Evolutionary conservation across 2,113 vertebrate genomes (phyloP).

Genomic region (Lepidothrix coronata): DNA sequence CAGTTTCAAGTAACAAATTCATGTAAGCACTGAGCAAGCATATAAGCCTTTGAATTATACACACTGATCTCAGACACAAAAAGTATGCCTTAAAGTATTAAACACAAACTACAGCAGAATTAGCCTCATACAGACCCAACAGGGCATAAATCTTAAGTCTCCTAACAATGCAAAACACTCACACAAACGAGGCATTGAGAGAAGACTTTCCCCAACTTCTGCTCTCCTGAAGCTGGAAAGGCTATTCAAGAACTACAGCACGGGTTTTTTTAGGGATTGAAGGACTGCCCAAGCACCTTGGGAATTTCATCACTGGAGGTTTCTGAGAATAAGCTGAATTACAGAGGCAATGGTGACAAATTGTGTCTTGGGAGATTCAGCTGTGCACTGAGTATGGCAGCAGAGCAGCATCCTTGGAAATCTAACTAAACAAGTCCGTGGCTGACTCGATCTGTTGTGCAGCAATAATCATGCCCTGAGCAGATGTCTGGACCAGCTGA

Average conservation of each 20-base stretch:
- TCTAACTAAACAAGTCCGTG: not conserved
- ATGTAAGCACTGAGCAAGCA: not conserved
- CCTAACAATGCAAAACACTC: not conserved
- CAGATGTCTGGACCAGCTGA: not conserved
- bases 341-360: not conserved
- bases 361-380: not conserved
- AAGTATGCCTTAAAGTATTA: not conserved
- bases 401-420: not conserved
- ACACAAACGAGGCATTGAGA: not conserved
- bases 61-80: not conserved
- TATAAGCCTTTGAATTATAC: not conserved
- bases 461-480: not conserved
- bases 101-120: not conserved
- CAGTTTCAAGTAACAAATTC: slow-evolving; percentile 12
- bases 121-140: not conserved
- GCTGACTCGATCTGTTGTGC: not conserved
- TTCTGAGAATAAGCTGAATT: not conserved
- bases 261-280: not conserved
- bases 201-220: not conserved
- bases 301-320: not conserved
- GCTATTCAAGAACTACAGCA: not conserved
- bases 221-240: not conserved
- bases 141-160: not conserved
- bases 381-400: not conserved
- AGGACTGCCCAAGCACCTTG: not conserved